Base-by-base conservation (phyloP, 1,140 invertebrate genomes). In the Drosophila kanapiae region DNA sequence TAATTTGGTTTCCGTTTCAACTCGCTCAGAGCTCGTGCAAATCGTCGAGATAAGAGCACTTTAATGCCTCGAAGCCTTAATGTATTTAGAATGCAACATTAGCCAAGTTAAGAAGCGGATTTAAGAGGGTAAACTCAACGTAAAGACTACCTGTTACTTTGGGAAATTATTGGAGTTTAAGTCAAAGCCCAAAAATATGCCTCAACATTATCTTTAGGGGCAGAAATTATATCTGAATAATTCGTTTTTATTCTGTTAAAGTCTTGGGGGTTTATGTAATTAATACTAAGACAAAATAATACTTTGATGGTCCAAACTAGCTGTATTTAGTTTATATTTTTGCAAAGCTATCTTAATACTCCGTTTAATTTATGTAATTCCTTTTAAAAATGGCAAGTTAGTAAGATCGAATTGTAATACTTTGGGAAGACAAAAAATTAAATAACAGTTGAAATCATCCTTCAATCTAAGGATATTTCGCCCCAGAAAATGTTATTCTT, bases 51-150 rank as follows among this genome's bases (percentile, higher is more conserved):
- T 86, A 85, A 78, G 77, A 75, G 82, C 51, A 59, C 60, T 70
- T 82, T 82, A 86, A 35, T 64, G 18, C 8, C 18, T 23, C n/a
- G 8, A n/a, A 4, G 54, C 8, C 35, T 29, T 64, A 64, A 86
- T 86, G 82, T 86, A 69, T 86, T 85, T 86, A 82, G 82, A 86
- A 82, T 75, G 78, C 68, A 67, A 47, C 69, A 68, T 67, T 78
- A 75, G 70, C 29, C 59, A 33, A 7, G 48, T n/a, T 37, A 68
- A 60, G 35, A 37, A 35, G 23, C 53, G 35, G 62, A 75, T 54
- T 47, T 23, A 11, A 47, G 1, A 14, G 42, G 10, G 35, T 6
- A 11, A 10, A 35, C n/a, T 1, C 10, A 10, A 16, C 1, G 35
- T 5, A 72, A 31, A 35, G 72, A 57, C 23, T 48, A 38, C 6